Evolutionary conservation across 2,888 invertebrate species (phyloP).

Genomic region (Homarus gammarus): DNA sequence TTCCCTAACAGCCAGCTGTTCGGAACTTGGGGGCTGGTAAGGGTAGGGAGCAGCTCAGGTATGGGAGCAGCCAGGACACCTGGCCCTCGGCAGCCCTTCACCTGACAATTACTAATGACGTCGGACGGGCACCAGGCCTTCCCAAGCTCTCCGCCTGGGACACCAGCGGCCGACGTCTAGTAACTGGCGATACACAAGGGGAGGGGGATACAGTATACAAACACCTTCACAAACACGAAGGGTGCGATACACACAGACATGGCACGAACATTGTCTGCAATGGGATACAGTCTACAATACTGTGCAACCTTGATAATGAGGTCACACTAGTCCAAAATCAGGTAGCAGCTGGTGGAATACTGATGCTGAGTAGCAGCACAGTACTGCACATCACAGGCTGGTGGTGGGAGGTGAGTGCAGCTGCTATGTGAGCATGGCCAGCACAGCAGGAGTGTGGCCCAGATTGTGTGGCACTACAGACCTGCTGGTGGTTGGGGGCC

Average conservation of each 20-base stretch:
- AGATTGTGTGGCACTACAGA: conserved; percentile 20
- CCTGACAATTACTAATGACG: conserved; percentile 26
- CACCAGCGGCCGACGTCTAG: conserved; percentile 29
- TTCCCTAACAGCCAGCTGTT: conserved; percentile 68
- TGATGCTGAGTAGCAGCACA: conserved; percentile 3
- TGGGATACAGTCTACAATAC: conserved; percentile 24
- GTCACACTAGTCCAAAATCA: conserved; percentile 14
- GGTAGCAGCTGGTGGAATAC: conserved; percentile 25
- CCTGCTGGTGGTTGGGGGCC: conserved; percentile 10
- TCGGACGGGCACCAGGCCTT: conserved; percentile 43
- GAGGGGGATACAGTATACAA: conserved; percentile 53
- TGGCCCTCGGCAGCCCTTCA: conserved; percentile 15
- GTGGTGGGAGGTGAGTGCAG: conserved; percentile 18
- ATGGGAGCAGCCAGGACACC: conserved; percentile 20
- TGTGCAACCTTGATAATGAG: conserved; percentile 35
- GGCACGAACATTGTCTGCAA: conserved; percentile 31
- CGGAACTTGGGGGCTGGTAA: conserved; percentile 56
- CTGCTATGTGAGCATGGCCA: conserved; percentile 16
- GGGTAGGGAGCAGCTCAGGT: conserved; percentile 24
- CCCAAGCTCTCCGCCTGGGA: conserved; percentile 36
- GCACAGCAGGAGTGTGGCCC: conserved; percentile 4
- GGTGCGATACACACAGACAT: conserved; percentile 66
- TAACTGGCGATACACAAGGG: conserved; percentile 28
- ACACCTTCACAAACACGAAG: conserved; percentile 72
- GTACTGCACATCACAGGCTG: neutral